Percentiles rank a stretch among this genome's conserved stretches.
Conservation (phyloP, 2,797 vertebrate species). For the Dallia pectoralis region DNA sequence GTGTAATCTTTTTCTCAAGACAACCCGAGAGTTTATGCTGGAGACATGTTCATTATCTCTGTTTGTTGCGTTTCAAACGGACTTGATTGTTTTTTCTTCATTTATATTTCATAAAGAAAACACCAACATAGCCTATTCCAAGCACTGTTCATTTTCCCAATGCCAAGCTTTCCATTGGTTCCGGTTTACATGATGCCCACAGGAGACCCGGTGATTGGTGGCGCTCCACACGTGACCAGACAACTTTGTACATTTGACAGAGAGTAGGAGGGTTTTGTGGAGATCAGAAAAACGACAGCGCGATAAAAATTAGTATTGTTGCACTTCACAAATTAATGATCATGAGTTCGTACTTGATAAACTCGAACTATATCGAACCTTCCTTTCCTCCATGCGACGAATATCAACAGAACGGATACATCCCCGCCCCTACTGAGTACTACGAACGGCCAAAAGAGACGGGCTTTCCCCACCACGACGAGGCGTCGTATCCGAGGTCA, state of each 20-base stretch:
- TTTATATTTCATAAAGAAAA: slow-evolving; percentile 74
- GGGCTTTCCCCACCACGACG: slow-evolving; percentile 84
- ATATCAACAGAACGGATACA: slow-evolving; percentile 90
- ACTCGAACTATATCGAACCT: slow-evolving; percentile 99
- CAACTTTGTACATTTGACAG: slow-evolving; percentile 93
- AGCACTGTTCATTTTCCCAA: slow-evolving; percentile 68
- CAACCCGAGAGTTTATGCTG: slow-evolving; percentile 6
- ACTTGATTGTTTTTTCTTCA: slow-evolving; percentile 66
- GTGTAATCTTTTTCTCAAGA: slow-evolving; percentile 28
- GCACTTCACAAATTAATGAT: slow-evolving; percentile 99
- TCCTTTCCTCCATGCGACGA: slow-evolving; percentile 98
- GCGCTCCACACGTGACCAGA: slow-evolving; percentile 85
- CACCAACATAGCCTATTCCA: slow-evolving; percentile 68
- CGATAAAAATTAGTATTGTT: slow-evolving; percentile 95
- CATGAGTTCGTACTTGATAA: slow-evolving; percentile 99
- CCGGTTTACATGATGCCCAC: slow-evolving; percentile 97
- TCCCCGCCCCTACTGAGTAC: slow-evolving; percentile 81
- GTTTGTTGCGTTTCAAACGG: slow-evolving; percentile 60
- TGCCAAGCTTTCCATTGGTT: slow-evolving; percentile 81
- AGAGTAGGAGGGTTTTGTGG: slow-evolving; percentile 88
- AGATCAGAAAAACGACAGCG: slow-evolving; percentile 99
- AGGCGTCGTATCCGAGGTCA: slow-evolving; percentile 82
- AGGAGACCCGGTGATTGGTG: slow-evolving; percentile 81
- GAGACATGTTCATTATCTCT: slow-evolving; percentile 49
- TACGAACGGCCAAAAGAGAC: slow-evolving; percentile 86